These are phyloP conservation scores for Sarcophaga caerulescens DNA, from an alignment of 2,888 invertebrate species.

Conservation along the genomic window DNA sequence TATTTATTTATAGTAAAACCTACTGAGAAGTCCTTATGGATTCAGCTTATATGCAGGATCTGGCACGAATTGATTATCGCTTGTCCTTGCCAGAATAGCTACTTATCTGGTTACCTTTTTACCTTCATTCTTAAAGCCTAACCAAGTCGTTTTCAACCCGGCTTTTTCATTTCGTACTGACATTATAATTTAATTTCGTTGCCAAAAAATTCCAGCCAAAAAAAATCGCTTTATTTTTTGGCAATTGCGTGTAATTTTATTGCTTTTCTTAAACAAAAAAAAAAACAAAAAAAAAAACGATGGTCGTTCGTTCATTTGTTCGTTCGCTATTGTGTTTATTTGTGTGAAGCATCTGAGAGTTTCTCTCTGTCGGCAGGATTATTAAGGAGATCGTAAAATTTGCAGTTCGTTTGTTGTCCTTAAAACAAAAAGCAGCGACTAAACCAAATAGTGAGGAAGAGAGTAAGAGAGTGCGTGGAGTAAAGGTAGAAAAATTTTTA, in stretches of 20 bases:
- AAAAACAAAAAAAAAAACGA: conserved; percentile 3
- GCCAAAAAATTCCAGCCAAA: conserved; percentile 4
- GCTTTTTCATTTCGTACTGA: conserved; percentile 31
- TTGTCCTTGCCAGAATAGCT: too few relatives aligned
- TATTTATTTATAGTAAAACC: too few relatives aligned
- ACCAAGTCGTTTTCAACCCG: too few relatives aligned
- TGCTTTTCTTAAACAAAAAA: conserved; percentile 25
- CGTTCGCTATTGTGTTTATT: background rate
- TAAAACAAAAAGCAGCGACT: background rate
- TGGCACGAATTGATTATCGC: too few relatives aligned
- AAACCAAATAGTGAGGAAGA: background rate
- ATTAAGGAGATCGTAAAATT: conserved; percentile 47
- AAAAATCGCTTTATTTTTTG: conserved; percentile 53
- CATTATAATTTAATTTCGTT: conserved; percentile 25
- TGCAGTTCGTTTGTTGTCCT: conserved; percentile 38
- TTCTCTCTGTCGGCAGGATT: conserved; percentile 34
- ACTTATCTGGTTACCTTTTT: too few relatives aligned
- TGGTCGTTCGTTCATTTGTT: background rate
- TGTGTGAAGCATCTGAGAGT: background rate
- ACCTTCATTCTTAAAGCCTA: too few relatives aligned
- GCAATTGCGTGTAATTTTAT: conserved; percentile 64
- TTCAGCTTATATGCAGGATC: too few relatives aligned
- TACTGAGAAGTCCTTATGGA: too few relatives aligned
- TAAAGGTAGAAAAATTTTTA: background rate
- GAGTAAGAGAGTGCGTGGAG: background rate